phyloP scores from a whole-genome alignment of 2,888 invertebrate genomes.

The Mechanitis messenoides region DNA sequence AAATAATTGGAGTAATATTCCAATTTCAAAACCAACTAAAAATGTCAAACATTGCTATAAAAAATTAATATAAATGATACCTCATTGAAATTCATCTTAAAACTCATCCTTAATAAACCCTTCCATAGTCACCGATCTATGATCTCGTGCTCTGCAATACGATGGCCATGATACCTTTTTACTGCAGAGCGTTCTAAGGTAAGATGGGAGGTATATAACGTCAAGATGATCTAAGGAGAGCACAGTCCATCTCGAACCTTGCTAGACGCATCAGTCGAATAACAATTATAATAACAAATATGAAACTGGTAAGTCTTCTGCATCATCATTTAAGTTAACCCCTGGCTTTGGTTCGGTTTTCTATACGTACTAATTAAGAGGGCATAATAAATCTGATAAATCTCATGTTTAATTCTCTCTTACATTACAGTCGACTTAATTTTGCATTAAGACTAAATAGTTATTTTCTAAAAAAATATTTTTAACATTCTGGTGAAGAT shows the following conservation, averaged over 20 bases:
- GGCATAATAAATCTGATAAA: too few species aligned
- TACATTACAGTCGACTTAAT: too few species aligned
- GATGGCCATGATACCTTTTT: slow-evolving; percentile 67
- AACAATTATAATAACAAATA: slow-evolving; percentile 38
- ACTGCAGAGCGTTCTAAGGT: slow-evolving; percentile 47
- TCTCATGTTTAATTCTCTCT: too few species aligned
- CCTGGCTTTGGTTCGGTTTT: background rate
- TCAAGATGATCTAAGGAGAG: slow-evolving; percentile 43
- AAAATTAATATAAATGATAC: background rate
- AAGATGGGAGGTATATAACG: slow-evolving; percentile 57
- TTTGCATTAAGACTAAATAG: too few species aligned
- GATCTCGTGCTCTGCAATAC: slow-evolving; percentile 32
- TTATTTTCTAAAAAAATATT: too few species aligned
- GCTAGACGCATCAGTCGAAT: slow-evolving; percentile 43
- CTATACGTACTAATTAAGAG: background rate
- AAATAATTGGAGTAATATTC: too few species aligned
- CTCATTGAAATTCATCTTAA: background rate
- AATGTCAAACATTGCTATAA: background rate
- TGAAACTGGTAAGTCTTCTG: slow-evolving; percentile 68
- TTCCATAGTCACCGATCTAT: slow-evolving; percentile 21
- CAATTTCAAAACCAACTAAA: too few species aligned
- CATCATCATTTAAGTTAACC: background rate
- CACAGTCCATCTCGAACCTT: slow-evolving; percentile 57
- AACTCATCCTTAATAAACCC: slow-evolving; percentile 3
- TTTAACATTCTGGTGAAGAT: too few species aligned